phyloP scores from a whole-genome alignment of 2,113 vertebrate genomes.

The Hystrix cristata region DNA sequence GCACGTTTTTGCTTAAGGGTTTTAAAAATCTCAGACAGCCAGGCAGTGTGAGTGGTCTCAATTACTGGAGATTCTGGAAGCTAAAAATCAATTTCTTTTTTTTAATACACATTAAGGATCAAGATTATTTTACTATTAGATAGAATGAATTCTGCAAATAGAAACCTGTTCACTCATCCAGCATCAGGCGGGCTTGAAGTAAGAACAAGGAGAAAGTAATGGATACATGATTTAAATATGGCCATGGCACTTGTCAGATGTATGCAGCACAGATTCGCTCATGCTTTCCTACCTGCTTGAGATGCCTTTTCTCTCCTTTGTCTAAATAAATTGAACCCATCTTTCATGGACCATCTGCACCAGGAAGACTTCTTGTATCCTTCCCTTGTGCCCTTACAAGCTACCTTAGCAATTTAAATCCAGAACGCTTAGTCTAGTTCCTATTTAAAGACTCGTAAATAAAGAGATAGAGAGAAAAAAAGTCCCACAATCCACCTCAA shows the following conservation, averaged over 20 bases:
- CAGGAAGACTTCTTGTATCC: background rate
- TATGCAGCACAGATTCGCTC: background rate
- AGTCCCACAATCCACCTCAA: background rate
- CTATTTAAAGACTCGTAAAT: background rate
- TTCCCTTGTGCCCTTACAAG: background rate
- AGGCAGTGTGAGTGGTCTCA: conserved; percentile 69
- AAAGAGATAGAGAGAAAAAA: background rate
- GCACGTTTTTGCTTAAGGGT: conserved; percentile 58
- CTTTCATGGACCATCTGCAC: background rate
- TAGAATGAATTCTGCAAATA: conserved; percentile 70
- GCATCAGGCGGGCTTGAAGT: conserved; percentile 52
- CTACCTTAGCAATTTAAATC: background rate
- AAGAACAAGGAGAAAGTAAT: conserved; percentile 53
- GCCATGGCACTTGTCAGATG: background rate
- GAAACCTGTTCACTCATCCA: conserved; percentile 71
- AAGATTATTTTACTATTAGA: conserved; percentile 82
- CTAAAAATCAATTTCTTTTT: conserved; percentile 82
- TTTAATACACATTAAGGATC: conserved; percentile 71
- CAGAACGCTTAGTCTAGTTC: background rate
- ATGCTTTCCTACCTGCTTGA: background rate
- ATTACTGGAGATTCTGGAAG: conserved; percentile 80
- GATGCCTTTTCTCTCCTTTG: background rate
- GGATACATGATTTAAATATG: conserved; percentile 50
- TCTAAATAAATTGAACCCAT: background rate
- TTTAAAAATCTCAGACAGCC: conserved; percentile 61